Base-by-base conservation (phyloP, 1,140 invertebrate species). In the Magallana gigas region DNA sequence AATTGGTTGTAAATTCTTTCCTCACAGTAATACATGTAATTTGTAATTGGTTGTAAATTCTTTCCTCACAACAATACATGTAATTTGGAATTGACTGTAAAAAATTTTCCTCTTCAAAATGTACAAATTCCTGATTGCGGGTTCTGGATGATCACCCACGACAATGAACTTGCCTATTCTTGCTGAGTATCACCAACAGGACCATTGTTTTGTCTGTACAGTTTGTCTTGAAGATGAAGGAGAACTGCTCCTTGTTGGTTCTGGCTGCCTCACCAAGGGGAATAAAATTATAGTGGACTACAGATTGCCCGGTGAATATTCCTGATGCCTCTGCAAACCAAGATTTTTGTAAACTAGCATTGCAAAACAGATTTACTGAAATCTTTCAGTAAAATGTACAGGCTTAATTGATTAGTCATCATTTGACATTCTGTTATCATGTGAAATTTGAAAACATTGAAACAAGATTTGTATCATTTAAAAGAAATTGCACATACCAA, bases 261-360 rank as follows among this genome's bases (percentile, higher is more conserved):
- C 59, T 68, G 76, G 60, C 57, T 82, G 90, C 88, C 59, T 90
- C 57, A 23, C 80, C 83, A 59, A 60, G 12, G 18, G 91, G 90
- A 0, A 18, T 29, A 59, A 93, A 93, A 12, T 81, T 90, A 36
- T 92, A 92, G 64, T 91, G 88, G n/a, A 94, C 68, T 60, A 92
- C 90, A 4, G 91, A 90, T 36, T 90, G 81, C 0, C 92, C 92
- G 36, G 85, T 83, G 76, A 94, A 90, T 80, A 81, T 85, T 12
- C 91, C 92, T 1, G 91, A 93, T 14, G 93, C 90, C 87, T 93
- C 93, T 94, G 93, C 16, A 57, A 82, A 57, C 1, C 2, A 16
- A 64, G 36, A 64, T 48, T 48, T 48, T 48, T 48, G 36, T 48
- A 48, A 48, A 48, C 36, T 48, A 48, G 5, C 36, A 48, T 48